These are phyloP conservation scores for Gastrophysa polygoni DNA, from an alignment of 2,888 invertebrate species.

Conservation along the genomic window DNA sequence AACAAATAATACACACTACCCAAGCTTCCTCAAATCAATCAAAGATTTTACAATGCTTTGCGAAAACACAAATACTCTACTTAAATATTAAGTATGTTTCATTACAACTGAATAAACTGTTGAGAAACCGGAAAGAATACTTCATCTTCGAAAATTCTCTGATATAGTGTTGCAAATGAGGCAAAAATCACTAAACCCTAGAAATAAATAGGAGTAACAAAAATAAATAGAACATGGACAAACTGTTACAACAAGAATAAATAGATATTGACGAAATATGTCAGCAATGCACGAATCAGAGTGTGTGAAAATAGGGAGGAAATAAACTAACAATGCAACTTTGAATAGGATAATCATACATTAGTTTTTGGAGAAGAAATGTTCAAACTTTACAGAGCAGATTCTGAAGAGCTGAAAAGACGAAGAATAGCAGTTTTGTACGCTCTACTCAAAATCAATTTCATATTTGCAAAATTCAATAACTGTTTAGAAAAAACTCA, in stretches of 20 bases:
- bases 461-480: no score
- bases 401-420: no score
- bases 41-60: conserved; percentile 47
- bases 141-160: conserved; percentile 4
- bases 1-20: neutral
- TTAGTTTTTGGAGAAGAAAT: no score
- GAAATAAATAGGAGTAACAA: conserved; percentile 21
- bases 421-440: no score
- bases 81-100: conserved; percentile 57
- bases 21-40: conserved; percentile 30
- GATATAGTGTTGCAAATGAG: conserved; percentile 16
- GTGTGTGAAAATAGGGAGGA: no score
- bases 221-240: conserved; percentile 33
- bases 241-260: conserved; percentile 38
- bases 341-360: no score
- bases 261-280: conserved; percentile 31
- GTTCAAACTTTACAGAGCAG: no score
- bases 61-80: conserved; percentile 55
- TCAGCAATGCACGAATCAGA: conserved; percentile 39
- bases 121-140: conserved; percentile 42
- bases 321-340: no score
- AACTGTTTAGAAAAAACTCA: no score
- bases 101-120: conserved; percentile 51
- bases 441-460: no score
- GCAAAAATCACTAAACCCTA: conserved; percentile 18